Conservation (phyloP, 1,140 invertebrate genomes). For the Grapholita molesta region DNA sequence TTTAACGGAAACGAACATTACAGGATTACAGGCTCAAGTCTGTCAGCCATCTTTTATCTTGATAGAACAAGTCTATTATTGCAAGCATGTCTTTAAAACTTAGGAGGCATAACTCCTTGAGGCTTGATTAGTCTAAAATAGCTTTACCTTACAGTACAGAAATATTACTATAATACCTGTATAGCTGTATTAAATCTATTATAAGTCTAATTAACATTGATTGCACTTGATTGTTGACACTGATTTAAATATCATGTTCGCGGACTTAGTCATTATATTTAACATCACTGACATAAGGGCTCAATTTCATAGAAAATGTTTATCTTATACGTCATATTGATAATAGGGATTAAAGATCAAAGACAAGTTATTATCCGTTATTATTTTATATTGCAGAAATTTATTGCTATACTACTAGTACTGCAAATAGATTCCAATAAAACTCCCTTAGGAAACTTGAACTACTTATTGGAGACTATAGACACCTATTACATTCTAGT, state of each 20-base stretch:
- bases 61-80: no score
- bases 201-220: slow-evolving; percentile 7
- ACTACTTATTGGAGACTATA: not conserved
- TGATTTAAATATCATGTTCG: not conserved
- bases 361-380: not conserved
- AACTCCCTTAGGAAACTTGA: not conserved
- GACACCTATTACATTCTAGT: no score
- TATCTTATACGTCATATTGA: not conserved
- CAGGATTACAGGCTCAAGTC: no score
- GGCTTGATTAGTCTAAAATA: no score
- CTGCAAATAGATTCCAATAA: not conserved
- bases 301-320: not conserved
- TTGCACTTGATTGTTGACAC: slow-evolving; percentile 9
- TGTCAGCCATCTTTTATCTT: no score
- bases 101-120: no score
- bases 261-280: not conserved
- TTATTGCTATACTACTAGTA: not conserved
- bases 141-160: no score
- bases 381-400: not conserved
- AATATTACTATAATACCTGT: no score
- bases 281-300: not conserved
- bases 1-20: no score
- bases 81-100: no score
- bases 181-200: no score
- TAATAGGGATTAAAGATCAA: not conserved